Base-by-base conservation (phyloP, 2,113 vertebrate species). In the Chaetorhynchus papuensis region DNA sequence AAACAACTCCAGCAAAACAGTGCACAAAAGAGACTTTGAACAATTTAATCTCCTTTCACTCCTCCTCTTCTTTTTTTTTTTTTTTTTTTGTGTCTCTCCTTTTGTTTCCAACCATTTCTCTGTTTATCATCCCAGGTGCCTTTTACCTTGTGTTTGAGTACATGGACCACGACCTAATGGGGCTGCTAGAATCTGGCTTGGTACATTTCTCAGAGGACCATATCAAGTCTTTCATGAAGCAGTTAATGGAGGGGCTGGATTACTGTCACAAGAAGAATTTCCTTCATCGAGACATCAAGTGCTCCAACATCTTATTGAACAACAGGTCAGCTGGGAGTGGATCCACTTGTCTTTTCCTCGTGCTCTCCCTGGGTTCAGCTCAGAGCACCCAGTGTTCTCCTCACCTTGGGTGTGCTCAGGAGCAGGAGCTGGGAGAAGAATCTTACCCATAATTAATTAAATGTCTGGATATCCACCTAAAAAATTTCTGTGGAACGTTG, bases 261-360 rank as follows among this genome's bases (percentile, higher is more conserved):
- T 99, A 99, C 83, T 99, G 99, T 97, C 99, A 99, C 94, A 99
- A 99, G 96, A 99, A 99, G 98, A 99, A 99, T 95, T 99, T 99
- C 96, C 98, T 99, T 72, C 99, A 99, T 97, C 98, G 99, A 92
- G 99, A 99, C 96, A 99, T 99, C 83, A 99, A 99, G 90, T 99
- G 99, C 97, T 99, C 99, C 96, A 99, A 99, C 97, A 99, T 99
- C 93, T 98, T 99, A 79, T 82, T 99, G 91, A 99, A 99, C 97
- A 99, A 99, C 98, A 99, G 99, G 99, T 99, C 97, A 94, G 3
- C 37, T 77, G 92, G 49, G 65, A 77, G 31, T n/a, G 39, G 72
- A 53, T 71, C 35, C 5, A 2, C 31, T 15, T 57, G 13, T 68
- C 68, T 50, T 18, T 83, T 74, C 69, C 74, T 39, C 52, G 15